These are phyloP conservation scores for Metallyticus violacea DNA, from an alignment of 2,888 invertebrate genomes.

Conservation along the genomic window DNA sequence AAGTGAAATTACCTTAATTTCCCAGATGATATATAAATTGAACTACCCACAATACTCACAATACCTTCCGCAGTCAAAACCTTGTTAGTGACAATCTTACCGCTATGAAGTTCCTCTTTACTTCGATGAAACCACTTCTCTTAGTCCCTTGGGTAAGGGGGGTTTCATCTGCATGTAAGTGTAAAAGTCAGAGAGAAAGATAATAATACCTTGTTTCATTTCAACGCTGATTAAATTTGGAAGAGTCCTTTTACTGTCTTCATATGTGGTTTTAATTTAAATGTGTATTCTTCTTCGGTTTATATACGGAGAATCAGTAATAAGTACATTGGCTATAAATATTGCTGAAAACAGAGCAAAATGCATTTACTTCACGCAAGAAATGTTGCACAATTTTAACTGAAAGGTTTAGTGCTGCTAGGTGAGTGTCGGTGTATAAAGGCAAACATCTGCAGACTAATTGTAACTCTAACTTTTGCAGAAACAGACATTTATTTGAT, in stretches of 20 bases:
- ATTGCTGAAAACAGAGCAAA: too few relatives aligned
- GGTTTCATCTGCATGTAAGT: background rate
- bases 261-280: background rate
- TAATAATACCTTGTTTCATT: background rate
- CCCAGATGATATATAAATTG: background rate
- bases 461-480: too few relatives aligned
- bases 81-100: background rate
- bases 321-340: too few relatives aligned
- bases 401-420: too few relatives aligned
- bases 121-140: background rate
- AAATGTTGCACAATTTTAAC: too few relatives aligned
- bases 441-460: too few relatives aligned
- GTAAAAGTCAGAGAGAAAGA: background rate
- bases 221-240: background rate
- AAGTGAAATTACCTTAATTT: background rate
- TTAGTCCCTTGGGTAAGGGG: background rate
- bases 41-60: background rate
- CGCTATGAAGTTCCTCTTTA: background rate
- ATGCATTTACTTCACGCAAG: too few relatives aligned
- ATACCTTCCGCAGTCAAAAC: background rate
- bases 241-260: background rate
- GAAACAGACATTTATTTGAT: too few relatives aligned
- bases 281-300: too few relatives aligned
- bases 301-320: too few relatives aligned
- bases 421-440: too few relatives aligned